Conservation (phyloP, 2,113 vertebrate genomes). For the Oryzias celebensis region DNA sequence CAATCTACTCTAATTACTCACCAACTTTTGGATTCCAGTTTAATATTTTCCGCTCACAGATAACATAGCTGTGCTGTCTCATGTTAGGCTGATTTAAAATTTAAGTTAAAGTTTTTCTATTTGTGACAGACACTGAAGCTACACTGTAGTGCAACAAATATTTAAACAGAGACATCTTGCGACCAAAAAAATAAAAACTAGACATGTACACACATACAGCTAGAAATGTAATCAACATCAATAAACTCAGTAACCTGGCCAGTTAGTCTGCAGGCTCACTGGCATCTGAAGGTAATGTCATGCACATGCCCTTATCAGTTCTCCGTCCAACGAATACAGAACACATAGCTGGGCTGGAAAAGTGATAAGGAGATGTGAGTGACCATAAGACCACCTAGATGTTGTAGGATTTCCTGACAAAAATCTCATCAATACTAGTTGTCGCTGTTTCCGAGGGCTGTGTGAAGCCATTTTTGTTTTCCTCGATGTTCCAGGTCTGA, state of each 20-base stretch:
- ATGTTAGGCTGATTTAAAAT: constrained; percentile 3
- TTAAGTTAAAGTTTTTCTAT: neutral
- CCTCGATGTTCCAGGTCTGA: constrained; percentile 2
- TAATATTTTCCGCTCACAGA: constrained; percentile 5
- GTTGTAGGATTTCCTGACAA: too few relatives aligned
- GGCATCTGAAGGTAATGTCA: constrained; percentile 75
- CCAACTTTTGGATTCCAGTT: constrained; percentile 17
- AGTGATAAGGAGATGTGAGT: constrained; percentile 95
- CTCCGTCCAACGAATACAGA: constrained; percentile 95
- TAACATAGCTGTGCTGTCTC: constrained; percentile 5
- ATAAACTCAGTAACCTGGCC: neutral
- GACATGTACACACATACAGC: neutral
- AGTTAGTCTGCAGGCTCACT: constrained; percentile 18
- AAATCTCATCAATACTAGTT: neutral
- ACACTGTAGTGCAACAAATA: neutral
- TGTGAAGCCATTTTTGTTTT: constrained; percentile 12
- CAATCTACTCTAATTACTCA: constrained; percentile 27
- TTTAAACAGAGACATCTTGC: neutral
- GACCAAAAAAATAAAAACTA: neutral
- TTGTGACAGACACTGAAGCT: neutral
- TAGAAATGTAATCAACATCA: neutral
- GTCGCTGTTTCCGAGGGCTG: neutral
- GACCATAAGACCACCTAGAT: constrained; percentile 61
- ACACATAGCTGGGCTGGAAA: constrained; percentile 97
- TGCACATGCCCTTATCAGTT: constrained; percentile 98